Conservation (phyloP, 2,888 invertebrate genomes). For the Dryadula phaetusa region DNA sequence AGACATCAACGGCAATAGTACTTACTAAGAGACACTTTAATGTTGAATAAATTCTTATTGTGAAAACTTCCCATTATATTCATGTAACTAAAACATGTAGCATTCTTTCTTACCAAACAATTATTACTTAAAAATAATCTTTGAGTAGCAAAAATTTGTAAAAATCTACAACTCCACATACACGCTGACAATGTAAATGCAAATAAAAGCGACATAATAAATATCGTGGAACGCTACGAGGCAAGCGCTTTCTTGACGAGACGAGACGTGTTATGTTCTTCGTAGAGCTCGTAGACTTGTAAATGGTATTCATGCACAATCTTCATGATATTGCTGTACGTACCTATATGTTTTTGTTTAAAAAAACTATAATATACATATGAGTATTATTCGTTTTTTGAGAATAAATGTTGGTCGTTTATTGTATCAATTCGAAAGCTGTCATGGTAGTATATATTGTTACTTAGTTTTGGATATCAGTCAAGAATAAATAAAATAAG, state of each 20-base stretch:
- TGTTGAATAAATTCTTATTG: not conserved
- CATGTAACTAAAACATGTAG: too few species aligned
- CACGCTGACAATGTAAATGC: not conserved
- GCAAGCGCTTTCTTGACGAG: not conserved
- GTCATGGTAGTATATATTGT: too few species aligned
- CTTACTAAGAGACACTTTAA: not conserved
- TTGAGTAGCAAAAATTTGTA: too few species aligned
- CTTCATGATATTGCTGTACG: not conserved
- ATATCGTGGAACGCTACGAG: slow-evolving; percentile 1
- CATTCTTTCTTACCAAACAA: too few species aligned
- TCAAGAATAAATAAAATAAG: not conserved
- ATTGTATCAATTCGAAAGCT: too few species aligned
- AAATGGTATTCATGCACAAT: slow-evolving; percentile 14
- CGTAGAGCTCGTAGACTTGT: slow-evolving; percentile 1
- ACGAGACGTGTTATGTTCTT: not conserved
- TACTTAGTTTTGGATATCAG: too few species aligned
- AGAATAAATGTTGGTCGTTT: too few species aligned
- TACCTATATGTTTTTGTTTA: not conserved
- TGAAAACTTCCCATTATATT: not conserved
- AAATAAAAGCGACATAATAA: not conserved
- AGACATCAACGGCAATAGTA: not conserved
- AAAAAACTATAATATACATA: too few species aligned
- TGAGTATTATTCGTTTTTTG: too few species aligned
- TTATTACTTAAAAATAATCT: too few species aligned
- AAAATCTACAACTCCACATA: not conserved